phyloP scores from a whole-genome alignment of 2,113 vertebrate genomes.

The Paramisgurnus dabryanus region DNA sequence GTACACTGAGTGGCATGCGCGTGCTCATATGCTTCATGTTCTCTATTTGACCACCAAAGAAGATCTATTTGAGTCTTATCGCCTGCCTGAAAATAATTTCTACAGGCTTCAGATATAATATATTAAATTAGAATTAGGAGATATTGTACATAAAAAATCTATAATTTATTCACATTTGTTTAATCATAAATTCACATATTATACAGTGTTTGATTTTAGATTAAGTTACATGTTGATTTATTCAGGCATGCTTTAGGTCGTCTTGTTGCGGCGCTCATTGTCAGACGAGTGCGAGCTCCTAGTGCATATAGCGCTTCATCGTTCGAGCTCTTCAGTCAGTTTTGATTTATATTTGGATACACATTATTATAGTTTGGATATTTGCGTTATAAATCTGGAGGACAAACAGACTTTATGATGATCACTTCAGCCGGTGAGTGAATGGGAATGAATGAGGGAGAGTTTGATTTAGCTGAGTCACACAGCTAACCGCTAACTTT shows the following conservation, averaged over 20 bases:
- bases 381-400: neutral
- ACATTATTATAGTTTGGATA: neutral
- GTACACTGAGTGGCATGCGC: neutral
- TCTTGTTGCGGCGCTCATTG: neutral
- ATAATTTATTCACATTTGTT: neutral
- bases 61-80: neutral
- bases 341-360: neutral
- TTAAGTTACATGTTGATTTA: no score
- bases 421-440: conserved; percentile 79
- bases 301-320: conserved; percentile 1
- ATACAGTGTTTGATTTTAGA: no score
- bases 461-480: conserved; percentile 82
- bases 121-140: neutral
- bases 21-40: neutral
- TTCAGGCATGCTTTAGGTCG: neutral
- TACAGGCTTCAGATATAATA: neutral
- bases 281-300: neutral
- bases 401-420: conserved; percentile 57
- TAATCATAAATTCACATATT: neutral
- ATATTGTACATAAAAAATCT: neutral
- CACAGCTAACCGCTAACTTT: conserved; percentile 56
- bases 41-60: neutral
- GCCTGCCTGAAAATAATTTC: neutral
- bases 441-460: neutral
- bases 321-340: neutral